Conservation (phyloP, 2,113 vertebrate genomes). For the Platichthys flesus region DNA sequence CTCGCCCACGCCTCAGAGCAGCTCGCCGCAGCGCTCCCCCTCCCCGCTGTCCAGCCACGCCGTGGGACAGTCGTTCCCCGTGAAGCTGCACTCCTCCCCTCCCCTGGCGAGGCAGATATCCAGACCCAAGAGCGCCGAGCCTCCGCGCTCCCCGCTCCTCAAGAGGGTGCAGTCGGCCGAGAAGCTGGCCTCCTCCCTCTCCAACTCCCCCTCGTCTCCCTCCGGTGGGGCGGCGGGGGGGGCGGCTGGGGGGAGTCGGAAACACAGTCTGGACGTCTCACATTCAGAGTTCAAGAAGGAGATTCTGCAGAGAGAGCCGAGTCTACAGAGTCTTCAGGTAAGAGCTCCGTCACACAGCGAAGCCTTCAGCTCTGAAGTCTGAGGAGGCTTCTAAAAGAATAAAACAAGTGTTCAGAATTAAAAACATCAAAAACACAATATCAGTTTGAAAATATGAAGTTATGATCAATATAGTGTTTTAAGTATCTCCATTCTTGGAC, state of each 20-base stretch:
- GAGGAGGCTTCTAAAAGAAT: no score
- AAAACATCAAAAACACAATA: no score
- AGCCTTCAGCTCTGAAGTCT: not conserved
- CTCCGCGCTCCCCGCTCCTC: constrained; percentile 93
- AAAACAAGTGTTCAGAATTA: no score
- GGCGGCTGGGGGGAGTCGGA: constrained; percentile 74
- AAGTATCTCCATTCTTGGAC: no score
- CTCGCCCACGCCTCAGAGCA: constrained; percentile 91
- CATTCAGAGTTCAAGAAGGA: constrained; percentile 95
- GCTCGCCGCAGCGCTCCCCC: constrained; percentile 93
- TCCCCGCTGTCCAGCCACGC: constrained; percentile 89
- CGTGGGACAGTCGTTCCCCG: constrained; percentile 87
- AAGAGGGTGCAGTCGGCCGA: constrained; percentile 96
- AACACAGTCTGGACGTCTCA: constrained; percentile 92
- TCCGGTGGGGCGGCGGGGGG: constrained; percentile 76
- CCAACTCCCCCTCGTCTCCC: constrained; percentile 87
- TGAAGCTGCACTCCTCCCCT: constrained; percentile 94
- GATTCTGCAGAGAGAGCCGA: constrained; percentile 88
- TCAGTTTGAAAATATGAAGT: no score
- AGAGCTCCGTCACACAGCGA: not conserved
- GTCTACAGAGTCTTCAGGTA: constrained; percentile 88
- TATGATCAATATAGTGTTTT: no score
- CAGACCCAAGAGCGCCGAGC: constrained; percentile 93
- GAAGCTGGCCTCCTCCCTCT: constrained; percentile 89
- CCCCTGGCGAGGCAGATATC: constrained; percentile 92